These are phyloP conservation scores for Sturnus vulgaris DNA, from an alignment of 2,113 vertebrate species.

Conservation along the genomic window DNA sequence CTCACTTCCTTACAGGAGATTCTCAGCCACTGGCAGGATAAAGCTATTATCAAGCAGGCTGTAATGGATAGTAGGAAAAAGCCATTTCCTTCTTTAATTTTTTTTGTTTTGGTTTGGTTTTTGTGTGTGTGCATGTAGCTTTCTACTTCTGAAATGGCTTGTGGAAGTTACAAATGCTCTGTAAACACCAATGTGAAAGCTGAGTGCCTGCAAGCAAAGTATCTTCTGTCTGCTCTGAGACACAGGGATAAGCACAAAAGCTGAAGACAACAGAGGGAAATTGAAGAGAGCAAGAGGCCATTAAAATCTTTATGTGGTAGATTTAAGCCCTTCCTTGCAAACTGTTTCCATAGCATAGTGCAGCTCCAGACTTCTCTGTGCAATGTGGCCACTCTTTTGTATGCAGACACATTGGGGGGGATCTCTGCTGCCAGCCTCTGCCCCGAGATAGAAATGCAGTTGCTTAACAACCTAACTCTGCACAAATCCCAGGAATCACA, in stretches of 20 bases:
- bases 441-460: background rate
- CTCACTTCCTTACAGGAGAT: conserved; percentile 25
- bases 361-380: background rate
- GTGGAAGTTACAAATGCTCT: background rate
- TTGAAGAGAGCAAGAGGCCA: background rate
- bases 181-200: background rate
- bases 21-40: background rate
- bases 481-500: background rate
- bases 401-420: background rate
- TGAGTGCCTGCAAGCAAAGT: background rate
- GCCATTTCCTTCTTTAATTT: background rate
- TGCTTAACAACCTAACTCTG: background rate
- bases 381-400: background rate
- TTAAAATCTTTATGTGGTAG: background rate
- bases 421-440: background rate
- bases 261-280: background rate
- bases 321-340: background rate
- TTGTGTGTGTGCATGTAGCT: background rate
- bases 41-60: conserved; percentile 14
- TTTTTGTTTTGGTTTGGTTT: background rate
- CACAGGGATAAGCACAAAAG: background rate
- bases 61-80: conserved; percentile 44
- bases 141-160: background rate
- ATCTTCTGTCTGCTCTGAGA: background rate
- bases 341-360: background rate